A percentile compares a stretch with the other conserved stretches of the same genome.
Conservation (phyloP, 2,113 vertebrate genomes). For the Muscicapa adusta region DNA sequence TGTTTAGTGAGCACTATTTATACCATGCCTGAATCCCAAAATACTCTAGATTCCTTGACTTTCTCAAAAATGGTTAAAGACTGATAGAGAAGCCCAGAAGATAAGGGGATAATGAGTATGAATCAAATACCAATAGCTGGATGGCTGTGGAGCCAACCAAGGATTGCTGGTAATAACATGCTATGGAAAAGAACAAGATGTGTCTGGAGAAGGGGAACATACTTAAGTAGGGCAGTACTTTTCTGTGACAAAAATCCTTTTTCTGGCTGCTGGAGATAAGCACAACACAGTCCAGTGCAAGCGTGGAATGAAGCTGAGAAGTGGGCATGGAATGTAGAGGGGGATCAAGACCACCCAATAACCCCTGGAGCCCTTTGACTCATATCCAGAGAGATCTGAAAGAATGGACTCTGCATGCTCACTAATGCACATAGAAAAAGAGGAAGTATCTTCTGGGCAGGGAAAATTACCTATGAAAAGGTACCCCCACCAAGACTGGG, state of each 20-base stretch:
- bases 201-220: not conserved
- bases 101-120: not conserved
- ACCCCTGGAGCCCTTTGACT: too few species aligned
- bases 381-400: not conserved
- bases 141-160: not conserved
- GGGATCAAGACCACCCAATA: not conserved
- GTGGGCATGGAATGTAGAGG: fast-evolving
- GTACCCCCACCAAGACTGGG: not conserved
- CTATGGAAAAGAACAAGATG: not conserved
- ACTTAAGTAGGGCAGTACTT: not conserved
- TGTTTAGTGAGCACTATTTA: not conserved
- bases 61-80: not conserved
- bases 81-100: not conserved
- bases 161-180: not conserved
- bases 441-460: not conserved
- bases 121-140: not conserved
- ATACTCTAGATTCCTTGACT: not conserved
- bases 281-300: not conserved
- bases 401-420: not conserved
- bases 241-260: not conserved
- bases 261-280: not conserved
- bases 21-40: not conserved
- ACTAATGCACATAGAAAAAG: not conserved
- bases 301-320: not conserved
- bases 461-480: not conserved